A percentile compares a stretch with the other conserved stretches of the same genome.
Evolutionary conservation across 1,140 invertebrate species (phyloP).

Genomic region (Scaptomyza montana): DNA sequence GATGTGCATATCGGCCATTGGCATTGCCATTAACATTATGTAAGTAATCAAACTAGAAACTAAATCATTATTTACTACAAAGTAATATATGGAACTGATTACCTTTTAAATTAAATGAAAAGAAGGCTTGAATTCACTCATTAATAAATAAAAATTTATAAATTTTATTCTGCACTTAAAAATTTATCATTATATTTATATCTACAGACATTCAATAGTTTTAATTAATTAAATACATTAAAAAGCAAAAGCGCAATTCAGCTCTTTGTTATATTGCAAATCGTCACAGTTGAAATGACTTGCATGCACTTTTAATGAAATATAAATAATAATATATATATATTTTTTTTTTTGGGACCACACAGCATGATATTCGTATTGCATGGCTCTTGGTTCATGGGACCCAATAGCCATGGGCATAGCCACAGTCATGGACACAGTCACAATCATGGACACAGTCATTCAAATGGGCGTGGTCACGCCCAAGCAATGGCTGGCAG

Average conservation of each 20-base stretch:
- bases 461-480: constrained; percentile 19
- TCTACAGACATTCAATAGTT: no score
- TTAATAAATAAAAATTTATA: no score
- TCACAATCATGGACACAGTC: constrained; percentile 35
- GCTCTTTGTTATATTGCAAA: constrained; percentile 3
- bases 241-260: background rate
- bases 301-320: constrained; percentile 36
- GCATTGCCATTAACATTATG: constrained; percentile 93
- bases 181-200: no score
- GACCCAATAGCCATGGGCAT: constrained; percentile 62
- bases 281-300: constrained; percentile 12
- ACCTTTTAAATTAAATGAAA: no score
- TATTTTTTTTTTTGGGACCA: constrained; percentile 28
- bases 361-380: constrained; percentile 90
- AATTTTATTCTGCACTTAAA: no score
- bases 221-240: no score
- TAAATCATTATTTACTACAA: background rate
- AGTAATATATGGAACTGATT: no score
- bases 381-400: constrained; percentile 86
- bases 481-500: background rate
- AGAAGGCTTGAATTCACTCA: no score
- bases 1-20: constrained; percentile 93
- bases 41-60: constrained; percentile 84
- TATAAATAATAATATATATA: constrained; percentile 30
- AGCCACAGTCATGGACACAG: constrained; percentile 46